These are phyloP conservation scores for Adrianichthys oophorus DNA, from an alignment of 2,797 vertebrate genomes.

Conservation along the genomic window DNA sequence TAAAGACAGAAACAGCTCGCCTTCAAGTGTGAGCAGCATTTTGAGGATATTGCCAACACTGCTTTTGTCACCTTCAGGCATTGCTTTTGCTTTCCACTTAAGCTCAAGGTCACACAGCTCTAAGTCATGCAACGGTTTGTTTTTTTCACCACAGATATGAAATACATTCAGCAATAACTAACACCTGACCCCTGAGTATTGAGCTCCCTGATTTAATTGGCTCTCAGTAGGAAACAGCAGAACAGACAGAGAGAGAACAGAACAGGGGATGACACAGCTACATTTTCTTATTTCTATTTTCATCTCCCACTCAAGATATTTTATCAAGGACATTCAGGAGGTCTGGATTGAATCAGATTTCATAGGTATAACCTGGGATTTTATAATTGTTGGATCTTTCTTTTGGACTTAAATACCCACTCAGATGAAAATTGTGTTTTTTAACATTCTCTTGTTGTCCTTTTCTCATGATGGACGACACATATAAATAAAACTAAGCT, in stretches of 20 bases:
- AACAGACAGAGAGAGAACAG: conserved; percentile 6
- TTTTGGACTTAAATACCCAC: too few relatives aligned
- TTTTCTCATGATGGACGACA: too few relatives aligned
- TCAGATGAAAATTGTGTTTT: too few relatives aligned
- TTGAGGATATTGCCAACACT: conserved; percentile 20
- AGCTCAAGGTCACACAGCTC: conserved; percentile 37
- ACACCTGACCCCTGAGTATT: conserved; percentile 23
- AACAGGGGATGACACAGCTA: background rate
- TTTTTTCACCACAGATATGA: conserved; percentile 26
- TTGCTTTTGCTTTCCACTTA: conserved; percentile 26
- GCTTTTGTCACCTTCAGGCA: conserved; percentile 18
- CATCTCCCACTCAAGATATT: background rate
- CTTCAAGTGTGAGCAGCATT: too few relatives aligned
- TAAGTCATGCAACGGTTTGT: conserved; percentile 14
- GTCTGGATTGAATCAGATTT: background rate
- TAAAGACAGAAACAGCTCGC: too few relatives aligned
- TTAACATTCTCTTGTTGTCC: too few relatives aligned
- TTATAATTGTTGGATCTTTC: background rate
- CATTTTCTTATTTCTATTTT: background rate
- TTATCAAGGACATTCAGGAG: background rate
- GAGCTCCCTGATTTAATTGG: conserved; percentile 47
- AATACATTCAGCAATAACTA: conserved; percentile 44
- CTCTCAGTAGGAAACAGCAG: conserved; percentile 1
- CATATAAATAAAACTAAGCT: too few relatives aligned
- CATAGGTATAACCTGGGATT: background rate